Conservation (phyloP, 2,888 invertebrate genomes). For the Agrotis segetum region DNA sequence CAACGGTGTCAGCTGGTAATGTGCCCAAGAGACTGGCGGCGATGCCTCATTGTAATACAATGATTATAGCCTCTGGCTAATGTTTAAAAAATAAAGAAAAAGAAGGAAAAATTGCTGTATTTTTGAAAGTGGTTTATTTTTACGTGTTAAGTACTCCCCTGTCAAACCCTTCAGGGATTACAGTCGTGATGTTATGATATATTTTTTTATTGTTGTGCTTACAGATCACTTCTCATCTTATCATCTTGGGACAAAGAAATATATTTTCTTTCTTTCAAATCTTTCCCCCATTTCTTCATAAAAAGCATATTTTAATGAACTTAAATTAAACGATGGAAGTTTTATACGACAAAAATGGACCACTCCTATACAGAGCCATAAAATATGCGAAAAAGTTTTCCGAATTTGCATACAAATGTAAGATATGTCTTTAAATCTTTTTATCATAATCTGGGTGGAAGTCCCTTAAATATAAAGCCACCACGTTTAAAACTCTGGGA, state of each 20-base stretch:
- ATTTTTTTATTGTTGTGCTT: too few relatives aligned
- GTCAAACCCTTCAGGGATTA: not conserved
- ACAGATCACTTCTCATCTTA: too few relatives aligned
- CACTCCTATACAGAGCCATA: conserved; percentile 15
- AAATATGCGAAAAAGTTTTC: conserved; percentile 41
- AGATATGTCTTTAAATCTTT: conserved; percentile 50
- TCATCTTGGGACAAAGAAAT: too few relatives aligned
- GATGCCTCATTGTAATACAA: too few relatives aligned
- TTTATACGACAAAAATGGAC: conserved; percentile 16
- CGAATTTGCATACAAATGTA: conserved; percentile 55
- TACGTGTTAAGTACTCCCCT: not conserved
- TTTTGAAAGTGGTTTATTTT: too few relatives aligned
- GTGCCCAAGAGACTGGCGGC: too few relatives aligned
- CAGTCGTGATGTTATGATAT: not conserved
- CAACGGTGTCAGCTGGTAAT: too few relatives aligned
- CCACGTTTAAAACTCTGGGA: conserved; percentile 51
- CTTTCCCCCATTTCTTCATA: conserved; percentile 13
- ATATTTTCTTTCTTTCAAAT: too few relatives aligned
- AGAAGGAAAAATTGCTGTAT: too few relatives aligned
- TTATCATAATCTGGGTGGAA: conserved; percentile 45
- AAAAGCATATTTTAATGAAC: conserved; percentile 23
- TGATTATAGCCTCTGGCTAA: too few relatives aligned
- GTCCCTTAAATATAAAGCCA: conserved; percentile 42
- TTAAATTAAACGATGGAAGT: conserved; percentile 19
- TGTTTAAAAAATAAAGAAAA: too few relatives aligned